These are phyloP conservation scores for Chaetorhynchus papuensis DNA, from an alignment of 2,113 vertebrate species.

Conservation along the genomic window DNA sequence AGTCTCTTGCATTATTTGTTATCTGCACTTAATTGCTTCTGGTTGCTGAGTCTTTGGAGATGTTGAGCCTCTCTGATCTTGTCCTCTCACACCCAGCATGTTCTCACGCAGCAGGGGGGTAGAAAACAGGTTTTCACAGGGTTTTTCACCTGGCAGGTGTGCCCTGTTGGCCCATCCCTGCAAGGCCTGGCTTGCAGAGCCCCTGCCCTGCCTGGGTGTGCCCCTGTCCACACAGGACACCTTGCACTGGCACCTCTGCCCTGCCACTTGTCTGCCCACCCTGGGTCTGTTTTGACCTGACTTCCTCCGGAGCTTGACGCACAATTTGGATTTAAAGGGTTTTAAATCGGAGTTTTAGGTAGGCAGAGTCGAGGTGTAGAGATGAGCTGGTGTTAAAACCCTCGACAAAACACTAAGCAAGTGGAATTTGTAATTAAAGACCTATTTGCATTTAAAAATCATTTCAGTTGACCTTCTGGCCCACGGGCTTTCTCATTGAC, in stretches of 20 bases:
- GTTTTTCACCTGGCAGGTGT: not conserved
- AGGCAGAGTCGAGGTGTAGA: not conserved
- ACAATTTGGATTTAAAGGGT: accelerated
- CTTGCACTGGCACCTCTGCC: accelerated
- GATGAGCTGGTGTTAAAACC: not conserved
- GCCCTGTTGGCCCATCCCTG: not conserved
- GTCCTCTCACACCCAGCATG: not conserved
- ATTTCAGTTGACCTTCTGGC: not conserved
- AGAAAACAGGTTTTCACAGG: not conserved
- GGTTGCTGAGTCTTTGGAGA: not conserved
- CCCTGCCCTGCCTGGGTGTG: not conserved
- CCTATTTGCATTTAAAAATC: not conserved
- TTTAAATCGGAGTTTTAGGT: not conserved
- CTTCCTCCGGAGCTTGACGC: not conserved
- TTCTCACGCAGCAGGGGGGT: not conserved
- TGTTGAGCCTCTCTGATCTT: not conserved
- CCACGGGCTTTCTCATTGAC: accelerated
- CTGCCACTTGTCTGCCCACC: not conserved
- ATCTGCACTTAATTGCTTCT: not conserved
- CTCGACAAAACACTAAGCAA: not conserved
- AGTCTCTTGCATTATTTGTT: not conserved
- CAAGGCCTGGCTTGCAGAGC: not conserved
- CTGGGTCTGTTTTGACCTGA: accelerated
- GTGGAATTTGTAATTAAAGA: not conserved
- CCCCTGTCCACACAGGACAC: not conserved